Evolutionary conservation across 2,797 vertebrate species (phyloP).

Genomic region (Hippocampus kuda): DNA sequence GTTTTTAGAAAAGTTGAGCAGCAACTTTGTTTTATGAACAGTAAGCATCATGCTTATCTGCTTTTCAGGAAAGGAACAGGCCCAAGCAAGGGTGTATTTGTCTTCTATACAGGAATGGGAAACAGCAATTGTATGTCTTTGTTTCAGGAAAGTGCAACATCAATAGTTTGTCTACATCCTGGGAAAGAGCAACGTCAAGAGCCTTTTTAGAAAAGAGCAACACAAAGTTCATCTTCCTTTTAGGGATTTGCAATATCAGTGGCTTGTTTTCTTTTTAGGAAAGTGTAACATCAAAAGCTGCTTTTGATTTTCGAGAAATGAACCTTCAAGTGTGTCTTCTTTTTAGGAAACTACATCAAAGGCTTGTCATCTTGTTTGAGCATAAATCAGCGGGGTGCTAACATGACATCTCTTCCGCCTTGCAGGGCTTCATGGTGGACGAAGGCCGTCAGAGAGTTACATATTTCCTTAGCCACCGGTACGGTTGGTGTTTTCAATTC

Average conservation of each 20-base stretch:
- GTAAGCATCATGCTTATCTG: not conserved
- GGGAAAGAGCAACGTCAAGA: not conserved
- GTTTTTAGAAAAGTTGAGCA: not conserved
- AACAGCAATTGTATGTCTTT: not conserved
- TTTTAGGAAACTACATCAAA: not conserved
- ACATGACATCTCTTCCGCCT: not conserved
- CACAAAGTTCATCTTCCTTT: too few relatives aligned
- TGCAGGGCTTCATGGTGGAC: constrained; percentile 93
- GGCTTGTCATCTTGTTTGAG: too few relatives aligned
- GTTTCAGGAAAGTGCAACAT: not conserved
- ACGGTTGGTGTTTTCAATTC: constrained; percentile 17
- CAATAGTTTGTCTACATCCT: not conserved
- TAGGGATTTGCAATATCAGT: too few relatives aligned
- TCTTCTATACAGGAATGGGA: not conserved
- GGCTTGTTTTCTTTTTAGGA: too few relatives aligned
- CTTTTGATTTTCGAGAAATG: not conserved
- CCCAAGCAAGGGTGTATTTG: not conserved
- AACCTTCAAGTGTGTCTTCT: not conserved
- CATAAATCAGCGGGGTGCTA: not conserved
- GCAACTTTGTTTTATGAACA: not conserved
- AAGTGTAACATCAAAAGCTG: too few relatives aligned
- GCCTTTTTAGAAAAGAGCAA: not conserved
- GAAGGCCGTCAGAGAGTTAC: constrained; percentile 90
- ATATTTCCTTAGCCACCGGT: constrained; percentile 82
- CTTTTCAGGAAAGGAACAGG: not conserved